These are phyloP conservation scores for Uria aalge DNA, from an alignment of 2,113 vertebrate genomes.

Conservation along the genomic window DNA sequence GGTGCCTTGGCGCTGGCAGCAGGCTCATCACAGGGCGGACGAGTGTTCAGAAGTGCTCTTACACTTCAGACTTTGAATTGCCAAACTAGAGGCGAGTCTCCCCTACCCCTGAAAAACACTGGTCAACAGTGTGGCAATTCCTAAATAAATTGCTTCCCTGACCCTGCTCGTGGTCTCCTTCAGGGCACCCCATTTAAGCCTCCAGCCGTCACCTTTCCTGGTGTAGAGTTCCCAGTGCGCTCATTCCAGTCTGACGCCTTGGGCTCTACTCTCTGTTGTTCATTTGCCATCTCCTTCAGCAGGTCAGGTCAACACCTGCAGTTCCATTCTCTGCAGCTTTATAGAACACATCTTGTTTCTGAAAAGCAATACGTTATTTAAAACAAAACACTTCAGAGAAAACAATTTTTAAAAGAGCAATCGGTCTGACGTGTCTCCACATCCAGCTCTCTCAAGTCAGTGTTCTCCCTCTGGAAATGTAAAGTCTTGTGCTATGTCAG, in stretches of 20 bases:
- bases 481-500: neutral
- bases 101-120: rapidly evolving
- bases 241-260: neutral
- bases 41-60: neutral
- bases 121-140: neutral
- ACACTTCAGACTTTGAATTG: neutral
- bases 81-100: neutral
- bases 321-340: neutral
- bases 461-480: neutral
- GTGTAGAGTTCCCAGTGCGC: rapidly evolving
- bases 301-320: constrained; percentile 60
- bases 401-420: neutral
- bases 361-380: neutral
- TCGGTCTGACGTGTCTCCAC: neutral
- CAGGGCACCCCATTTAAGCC: neutral
- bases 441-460: neutral
- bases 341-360: neutral
- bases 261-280: neutral
- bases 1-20: neutral
- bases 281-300: neutral
- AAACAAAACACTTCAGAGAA: neutral
- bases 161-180: neutral
- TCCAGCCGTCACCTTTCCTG: neutral
- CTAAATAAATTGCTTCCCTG: neutral
- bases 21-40: neutral